Percentiles rank a stretch among this genome's conserved stretches.
Evolutionary conservation across 2,113 vertebrate genomes (phyloP).

Genomic region (Alligator mississippiensis): DNA sequence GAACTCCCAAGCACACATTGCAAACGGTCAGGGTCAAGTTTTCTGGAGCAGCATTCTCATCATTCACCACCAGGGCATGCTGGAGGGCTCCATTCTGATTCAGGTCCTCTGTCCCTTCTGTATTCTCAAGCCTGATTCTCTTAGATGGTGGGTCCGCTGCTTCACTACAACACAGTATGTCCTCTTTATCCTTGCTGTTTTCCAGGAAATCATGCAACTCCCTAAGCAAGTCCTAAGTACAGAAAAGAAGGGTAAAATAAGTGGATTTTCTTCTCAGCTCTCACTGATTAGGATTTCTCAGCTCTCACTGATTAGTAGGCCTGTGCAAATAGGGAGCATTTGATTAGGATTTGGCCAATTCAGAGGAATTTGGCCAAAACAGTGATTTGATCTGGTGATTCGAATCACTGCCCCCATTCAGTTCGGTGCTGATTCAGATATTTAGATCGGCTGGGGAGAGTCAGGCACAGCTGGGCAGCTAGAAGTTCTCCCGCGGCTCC

Average conservation of each 20-base stretch:
- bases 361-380: too few relatives aligned
- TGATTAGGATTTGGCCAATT: too few relatives aligned
- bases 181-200: constrained; percentile 38
- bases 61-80: background rate
- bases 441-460: too few relatives aligned
- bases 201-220: constrained; percentile 83
- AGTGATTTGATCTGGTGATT: too few relatives aligned
- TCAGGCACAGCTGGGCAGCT: too few relatives aligned
- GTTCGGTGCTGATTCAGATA: too few relatives aligned
- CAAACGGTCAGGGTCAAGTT: constrained; percentile 72
- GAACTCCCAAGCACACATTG: constrained; percentile 90
- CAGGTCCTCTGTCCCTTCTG: background rate
- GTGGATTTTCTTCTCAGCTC: background rate
- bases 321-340: too few relatives aligned
- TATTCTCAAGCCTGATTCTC: constrained; percentile 79
- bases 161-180: constrained; percentile 14
- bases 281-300: background rate
- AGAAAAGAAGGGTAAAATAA: constrained; percentile 17
- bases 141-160: constrained; percentile 84
- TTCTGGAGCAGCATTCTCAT: background rate
- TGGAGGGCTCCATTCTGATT: constrained; percentile 49
- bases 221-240: constrained; percentile 81
- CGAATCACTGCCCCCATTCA: too few relatives aligned
- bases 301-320: background rate
- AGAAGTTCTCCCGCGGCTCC: too few relatives aligned